These are phyloP conservation scores for Bucco capensis DNA, from an alignment of 2,113 vertebrate genomes.

Conservation along the genomic window DNA sequence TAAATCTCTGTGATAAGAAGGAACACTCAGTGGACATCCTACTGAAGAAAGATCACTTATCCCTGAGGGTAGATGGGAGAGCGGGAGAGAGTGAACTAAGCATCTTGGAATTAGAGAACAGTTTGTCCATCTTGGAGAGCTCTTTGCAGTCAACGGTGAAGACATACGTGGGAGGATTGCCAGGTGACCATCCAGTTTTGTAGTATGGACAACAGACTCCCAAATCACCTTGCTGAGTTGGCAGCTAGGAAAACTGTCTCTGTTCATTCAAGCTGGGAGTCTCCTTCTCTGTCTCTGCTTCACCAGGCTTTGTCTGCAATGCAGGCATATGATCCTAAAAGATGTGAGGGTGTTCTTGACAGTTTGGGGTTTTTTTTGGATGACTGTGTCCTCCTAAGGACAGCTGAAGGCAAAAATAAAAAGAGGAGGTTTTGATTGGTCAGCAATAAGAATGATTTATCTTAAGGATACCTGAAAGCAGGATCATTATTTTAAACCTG, in stretches of 20 bases:
- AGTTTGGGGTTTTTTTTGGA: background rate
- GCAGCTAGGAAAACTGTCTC: background rate
- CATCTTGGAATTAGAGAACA: conserved; percentile 53
- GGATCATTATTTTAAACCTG: background rate
- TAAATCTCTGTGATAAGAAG: conserved; percentile 81
- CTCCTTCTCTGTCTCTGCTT: background rate
- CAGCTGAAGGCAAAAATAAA: background rate
- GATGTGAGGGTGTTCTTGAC: background rate
- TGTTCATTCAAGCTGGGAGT: background rate
- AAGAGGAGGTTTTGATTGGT: background rate
- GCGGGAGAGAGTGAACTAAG: conserved; percentile 72
- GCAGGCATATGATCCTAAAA: background rate
- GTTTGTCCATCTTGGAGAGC: conserved; percentile 53
- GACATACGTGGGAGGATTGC: conserved; percentile 89
- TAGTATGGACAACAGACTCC: background rate
- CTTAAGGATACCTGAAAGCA: background rate
- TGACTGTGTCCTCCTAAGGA: background rate
- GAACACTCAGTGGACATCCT: conserved; percentile 81
- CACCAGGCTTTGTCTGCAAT: background rate
- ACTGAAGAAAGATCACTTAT: conserved; percentile 72
- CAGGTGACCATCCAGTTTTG: conserved; percentile 74
- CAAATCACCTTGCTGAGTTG: background rate
- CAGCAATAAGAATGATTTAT: background rate
- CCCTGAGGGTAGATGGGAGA: conserved; percentile 79
- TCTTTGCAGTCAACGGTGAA: conserved; percentile 67